These are phyloP conservation scores for Brachionichthys hirsutus DNA, from an alignment of 2,113 vertebrate species.

Conservation along the genomic window DNA sequence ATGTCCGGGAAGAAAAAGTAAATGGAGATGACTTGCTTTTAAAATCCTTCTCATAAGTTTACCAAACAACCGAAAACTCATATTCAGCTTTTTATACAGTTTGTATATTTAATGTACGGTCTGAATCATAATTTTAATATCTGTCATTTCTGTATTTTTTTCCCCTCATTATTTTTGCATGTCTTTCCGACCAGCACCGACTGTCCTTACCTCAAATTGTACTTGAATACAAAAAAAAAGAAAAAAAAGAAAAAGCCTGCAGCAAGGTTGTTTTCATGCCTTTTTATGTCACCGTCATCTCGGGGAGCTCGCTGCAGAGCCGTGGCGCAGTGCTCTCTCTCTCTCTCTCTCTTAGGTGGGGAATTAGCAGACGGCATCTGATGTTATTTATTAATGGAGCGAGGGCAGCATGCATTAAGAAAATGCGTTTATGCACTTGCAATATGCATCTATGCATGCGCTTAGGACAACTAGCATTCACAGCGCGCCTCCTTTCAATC, in stretches of 20 bases:
- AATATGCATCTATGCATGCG: neutral
- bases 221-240: slow-evolving; percentile 29
- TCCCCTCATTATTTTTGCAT: no score
- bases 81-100: neutral
- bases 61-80: neutral
- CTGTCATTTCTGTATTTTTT: no score
- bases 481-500: slow-evolving; percentile 18
- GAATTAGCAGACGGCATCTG: slow-evolving; percentile 64
- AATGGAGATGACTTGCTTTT: no score
- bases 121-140: no score
- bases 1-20: slow-evolving; percentile 2
- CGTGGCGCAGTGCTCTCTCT: slow-evolving; percentile 49
- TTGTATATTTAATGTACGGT: neutral
- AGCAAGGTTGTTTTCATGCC: slow-evolving; percentile 69
- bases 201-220: slow-evolving; percentile 37
- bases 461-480: slow-evolving; percentile 40
- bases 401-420: slow-evolving; percentile 40
- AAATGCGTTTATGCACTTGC: neutral
- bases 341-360: slow-evolving; percentile 51
- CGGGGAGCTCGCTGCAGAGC: slow-evolving; percentile 62
- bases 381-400: slow-evolving; percentile 69
- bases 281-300: slow-evolving; percentile 67
- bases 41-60: no score
- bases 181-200: slow-evolving; percentile 1
- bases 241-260: slow-evolving; percentile 37